Percentiles rank a stretch among this genome's conserved stretches.
Evolutionary conservation across 1,140 invertebrate species (phyloP).

Genomic region (Dendroctonus valens): DNA sequence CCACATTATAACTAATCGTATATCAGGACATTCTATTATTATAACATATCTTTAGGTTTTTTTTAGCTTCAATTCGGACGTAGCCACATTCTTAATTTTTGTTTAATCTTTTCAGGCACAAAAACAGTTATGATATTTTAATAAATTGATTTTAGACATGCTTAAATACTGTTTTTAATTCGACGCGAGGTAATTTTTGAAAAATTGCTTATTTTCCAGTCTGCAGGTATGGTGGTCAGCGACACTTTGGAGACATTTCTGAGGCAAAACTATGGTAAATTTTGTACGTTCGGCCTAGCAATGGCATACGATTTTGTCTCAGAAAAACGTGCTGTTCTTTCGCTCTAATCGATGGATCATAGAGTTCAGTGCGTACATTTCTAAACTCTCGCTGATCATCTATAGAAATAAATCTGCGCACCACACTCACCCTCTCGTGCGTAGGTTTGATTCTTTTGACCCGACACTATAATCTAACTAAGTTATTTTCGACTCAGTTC

Average conservation of each 20-base stretch:
- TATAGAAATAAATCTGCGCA: slow-evolving; percentile 9
- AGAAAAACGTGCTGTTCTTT: not conserved
- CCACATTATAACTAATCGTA: too few species aligned
- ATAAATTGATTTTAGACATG: not conserved
- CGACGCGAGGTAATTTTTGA: slow-evolving; percentile 4
- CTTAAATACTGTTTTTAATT: slow-evolving; percentile 19
- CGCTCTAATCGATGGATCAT: too few species aligned
- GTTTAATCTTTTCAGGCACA: too few species aligned
- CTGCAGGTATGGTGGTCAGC: slow-evolving; percentile 8
- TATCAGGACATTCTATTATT: too few species aligned
- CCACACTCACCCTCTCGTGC: slow-evolving; percentile 24
- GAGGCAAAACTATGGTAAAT: slow-evolving; percentile 1
- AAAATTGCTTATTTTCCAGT: slow-evolving; percentile 16
- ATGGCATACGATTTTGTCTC: slow-evolving; percentile 3
- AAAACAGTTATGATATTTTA: too few species aligned
- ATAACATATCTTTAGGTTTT: too few species aligned
- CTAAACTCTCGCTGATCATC: slow-evolving; percentile 2
- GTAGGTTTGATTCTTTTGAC: slow-evolving; percentile 14
- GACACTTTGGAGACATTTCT: not conserved
- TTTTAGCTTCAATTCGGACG: too few species aligned
- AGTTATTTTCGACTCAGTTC: slow-evolving; percentile 20
- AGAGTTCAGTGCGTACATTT: too few species aligned
- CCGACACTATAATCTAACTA: slow-evolving; percentile 1
- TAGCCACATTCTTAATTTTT: too few species aligned
- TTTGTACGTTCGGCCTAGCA: slow-evolving; percentile 16